These are phyloP conservation scores for Hydrozoanthus gracilis DNA, from an alignment of 92 coral and sea anemone genomes.

Conservation along the genomic window DNA sequence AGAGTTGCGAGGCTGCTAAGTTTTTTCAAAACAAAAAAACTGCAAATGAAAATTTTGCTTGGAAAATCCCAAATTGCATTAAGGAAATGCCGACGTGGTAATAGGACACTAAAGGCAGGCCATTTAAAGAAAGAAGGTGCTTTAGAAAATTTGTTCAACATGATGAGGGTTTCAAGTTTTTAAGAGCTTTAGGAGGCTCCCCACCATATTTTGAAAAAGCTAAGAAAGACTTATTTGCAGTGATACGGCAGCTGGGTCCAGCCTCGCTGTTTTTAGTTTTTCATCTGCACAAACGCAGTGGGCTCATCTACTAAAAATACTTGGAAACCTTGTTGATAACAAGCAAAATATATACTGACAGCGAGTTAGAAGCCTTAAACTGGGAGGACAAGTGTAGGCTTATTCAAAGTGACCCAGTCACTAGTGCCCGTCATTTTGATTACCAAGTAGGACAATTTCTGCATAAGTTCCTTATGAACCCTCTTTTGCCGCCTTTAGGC, in stretches of 20 bases:
- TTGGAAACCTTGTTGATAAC: conserved; percentile 50
- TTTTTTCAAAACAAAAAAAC: conserved; percentile 48
- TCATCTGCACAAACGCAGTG: conserved; percentile 59
- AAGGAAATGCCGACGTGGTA: too few relatives aligned
- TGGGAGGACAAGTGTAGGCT: conserved; percentile 52
- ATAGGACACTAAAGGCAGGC: conserved; percentile 51
- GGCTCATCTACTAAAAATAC: conserved; percentile 60
- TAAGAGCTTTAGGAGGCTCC: conserved; percentile 35
- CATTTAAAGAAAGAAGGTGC: conserved; percentile 55
- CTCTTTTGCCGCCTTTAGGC: conserved; percentile 32
- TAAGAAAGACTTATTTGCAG: conserved; percentile 42
- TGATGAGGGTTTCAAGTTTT: conserved; percentile 44
- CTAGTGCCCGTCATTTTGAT: conserved; percentile 67
- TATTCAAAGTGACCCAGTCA: conserved; percentile 64
- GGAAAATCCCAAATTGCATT: conserved; percentile 53
- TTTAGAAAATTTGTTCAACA: conserved; percentile 52
- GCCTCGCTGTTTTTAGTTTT: conserved; percentile 14
- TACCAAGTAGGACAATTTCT: conserved; percentile 54
- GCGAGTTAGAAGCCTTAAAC: conserved; percentile 30
- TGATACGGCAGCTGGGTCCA: conserved; percentile 25
- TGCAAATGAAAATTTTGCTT: conserved; percentile 51
- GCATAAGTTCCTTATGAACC: conserved; percentile 27
- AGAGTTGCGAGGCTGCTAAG: conserved; percentile 48
- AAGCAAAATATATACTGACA: conserved; percentile 37
- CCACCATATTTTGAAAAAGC: neutral